Base-by-base conservation (phyloP, 2,113 vertebrate genomes). In the Pitta sordida region DNA sequence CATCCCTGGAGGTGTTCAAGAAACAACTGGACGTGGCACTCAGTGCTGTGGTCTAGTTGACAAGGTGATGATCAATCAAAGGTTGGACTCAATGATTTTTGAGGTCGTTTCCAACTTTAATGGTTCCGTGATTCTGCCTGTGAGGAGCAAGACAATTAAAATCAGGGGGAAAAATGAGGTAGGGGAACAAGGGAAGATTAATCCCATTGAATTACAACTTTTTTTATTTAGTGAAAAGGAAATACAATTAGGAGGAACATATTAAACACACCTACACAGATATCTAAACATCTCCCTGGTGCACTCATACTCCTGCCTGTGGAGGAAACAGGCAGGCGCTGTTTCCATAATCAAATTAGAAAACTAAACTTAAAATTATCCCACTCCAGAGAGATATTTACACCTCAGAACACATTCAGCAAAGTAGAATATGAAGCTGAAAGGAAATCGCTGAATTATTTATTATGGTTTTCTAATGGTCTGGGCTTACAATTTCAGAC, bases 221-320 rank as follows among this genome's bases (percentile, higher is more conserved):
- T 95, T 96, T 96, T 97, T 95, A 92, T 95, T 96, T 89, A 92
- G 96, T 77, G 84, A 78, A 95, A 94, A 97, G 96, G 96, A 97
- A 98, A 97, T 94, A 96, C 95, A 96, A 96, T 97, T 97, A 97
- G 90, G 80, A 5, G 20, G 93, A 95, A 76, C 39, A 95, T 95
- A 98, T 97, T 98, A 97, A 98, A 97, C 97, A 97, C 96, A 97
- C 97, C 98, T 97, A 97, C 97, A 82, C 95, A 71, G 92, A 92
- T 88, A 93, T 77, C 79, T 11, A 60, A 97, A 83, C 69, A 52
- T 88, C 87, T 97, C 96, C 96, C 97, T 26, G 36, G 81, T 60
- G 95, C 87, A 27, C 77, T 27, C 7, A 12, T 88, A 71, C 12
- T 37, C 90, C 78, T 89, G 56, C 58, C 93, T 93, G 83, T 8